Conservation (phyloP, 2,888 invertebrate species). For the Sipha maydis region DNA sequence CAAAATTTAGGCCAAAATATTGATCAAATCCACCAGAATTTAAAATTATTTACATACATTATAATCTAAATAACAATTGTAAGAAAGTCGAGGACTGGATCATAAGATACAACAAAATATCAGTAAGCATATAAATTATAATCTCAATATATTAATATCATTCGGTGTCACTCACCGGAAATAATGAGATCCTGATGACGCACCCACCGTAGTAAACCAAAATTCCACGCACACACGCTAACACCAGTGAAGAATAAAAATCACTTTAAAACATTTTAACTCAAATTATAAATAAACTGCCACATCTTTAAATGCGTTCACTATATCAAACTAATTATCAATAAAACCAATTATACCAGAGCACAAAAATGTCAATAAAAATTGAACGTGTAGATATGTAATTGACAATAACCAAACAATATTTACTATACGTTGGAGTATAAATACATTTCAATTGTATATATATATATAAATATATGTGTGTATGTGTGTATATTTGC, state of each 20-base stretch:
- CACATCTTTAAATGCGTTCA: neutral
- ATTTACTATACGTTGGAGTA: neutral
- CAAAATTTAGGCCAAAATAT: slow-evolving; percentile 31
- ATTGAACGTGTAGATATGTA: neutral
- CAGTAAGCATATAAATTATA: neutral
- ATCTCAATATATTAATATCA: neutral
- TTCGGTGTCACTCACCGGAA: slow-evolving; percentile 51
- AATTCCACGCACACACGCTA: neutral
- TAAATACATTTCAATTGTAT: neutral
- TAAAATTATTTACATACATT: neutral
- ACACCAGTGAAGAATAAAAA: neutral
- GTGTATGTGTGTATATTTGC: neutral
- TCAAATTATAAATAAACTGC: neutral
- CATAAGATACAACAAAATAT: neutral
- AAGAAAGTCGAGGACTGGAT: neutral
- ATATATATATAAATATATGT: neutral
- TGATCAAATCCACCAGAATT: slow-evolving; percentile 14
- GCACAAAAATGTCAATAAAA: neutral
- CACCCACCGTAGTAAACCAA: slow-evolving; percentile 21
- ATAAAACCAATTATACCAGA: neutral
- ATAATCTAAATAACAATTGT: neutral
- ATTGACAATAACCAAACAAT: neutral
- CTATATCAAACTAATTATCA: neutral
- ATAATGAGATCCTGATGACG: slow-evolving; percentile 32
- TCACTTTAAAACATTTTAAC: slow-evolving; percentile 3